Conservation (phyloP, 2,888 invertebrate genomes). For the Chalcosyrphus nemorum region DNA sequence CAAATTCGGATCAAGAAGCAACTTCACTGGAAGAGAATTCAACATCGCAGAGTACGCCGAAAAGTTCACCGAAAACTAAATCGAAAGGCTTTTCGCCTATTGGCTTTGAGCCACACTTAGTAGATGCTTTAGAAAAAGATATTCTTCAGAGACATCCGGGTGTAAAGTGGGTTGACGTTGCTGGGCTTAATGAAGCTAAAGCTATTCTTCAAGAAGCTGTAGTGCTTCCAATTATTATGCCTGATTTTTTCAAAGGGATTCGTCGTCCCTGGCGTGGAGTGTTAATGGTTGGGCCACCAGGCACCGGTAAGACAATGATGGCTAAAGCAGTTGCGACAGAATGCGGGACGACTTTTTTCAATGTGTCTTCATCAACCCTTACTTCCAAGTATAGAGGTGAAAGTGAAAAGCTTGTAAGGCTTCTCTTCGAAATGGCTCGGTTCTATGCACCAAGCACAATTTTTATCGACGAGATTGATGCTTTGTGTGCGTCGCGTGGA, state of each 20-base stretch:
- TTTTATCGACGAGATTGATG: conserved; percentile 95
- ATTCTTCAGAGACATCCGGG: conserved; percentile 91
- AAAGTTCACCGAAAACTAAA: conserved; percentile 80
- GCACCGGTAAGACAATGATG: conserved; percentile 91
- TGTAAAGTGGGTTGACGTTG: conserved; percentile 91
- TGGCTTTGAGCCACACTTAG: conserved; percentile 89
- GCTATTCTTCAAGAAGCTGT: conserved; percentile 92
- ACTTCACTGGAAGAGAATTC: conserved; percentile 82
- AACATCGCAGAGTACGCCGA: conserved; percentile 79
- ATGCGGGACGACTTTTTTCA: conserved; percentile 93
- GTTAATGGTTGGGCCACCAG: conserved; percentile 84
- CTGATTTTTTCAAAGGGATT: conserved; percentile 94
- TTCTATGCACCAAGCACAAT: conserved; percentile 95
- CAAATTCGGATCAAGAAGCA: conserved; percentile 82
- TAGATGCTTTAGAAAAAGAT: conserved; percentile 92
- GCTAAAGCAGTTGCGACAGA: conserved; percentile 95
- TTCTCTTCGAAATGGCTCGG: conserved; percentile 94
- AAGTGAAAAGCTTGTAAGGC: conserved; percentile 92
- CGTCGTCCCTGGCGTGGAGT: conserved; percentile 88
- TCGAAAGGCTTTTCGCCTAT: conserved; percentile 82
- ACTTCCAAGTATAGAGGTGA: conserved; percentile 96
- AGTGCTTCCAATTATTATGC: conserved; percentile 92
- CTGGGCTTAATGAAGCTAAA: conserved; percentile 89
- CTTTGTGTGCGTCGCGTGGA: conserved; percentile 91
- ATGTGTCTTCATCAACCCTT: conserved; percentile 92